Base-by-base conservation (phyloP, 2,113 vertebrate genomes). In the Morone chrysops region DNA sequence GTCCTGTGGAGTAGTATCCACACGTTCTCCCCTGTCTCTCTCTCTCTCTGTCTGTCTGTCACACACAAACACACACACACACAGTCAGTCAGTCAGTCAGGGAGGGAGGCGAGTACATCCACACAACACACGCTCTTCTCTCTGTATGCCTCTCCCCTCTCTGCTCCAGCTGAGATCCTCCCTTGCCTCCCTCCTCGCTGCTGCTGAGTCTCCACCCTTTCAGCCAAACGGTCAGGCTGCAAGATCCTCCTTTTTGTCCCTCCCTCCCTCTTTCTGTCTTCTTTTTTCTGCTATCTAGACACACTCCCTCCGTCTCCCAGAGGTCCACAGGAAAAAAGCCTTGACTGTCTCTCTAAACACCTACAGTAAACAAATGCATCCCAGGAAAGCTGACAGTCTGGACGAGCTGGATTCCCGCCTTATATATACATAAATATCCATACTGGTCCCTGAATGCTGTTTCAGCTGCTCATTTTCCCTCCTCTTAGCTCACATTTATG, bases 121-220 rank as follows among this genome's bases (percentile, higher is more conserved):
- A 91, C 77, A 22, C 77, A 73, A 70, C 70, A 78, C 85, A 86
- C 90, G 84, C 90, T 85, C 75, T 81, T 81, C 87, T 76, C 77
- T 91, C 83, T 88, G 56, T 85, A 40, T 61, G 36, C 70, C 69
- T 77, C 77, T 78, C 83, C 77, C 51, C 45, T 81, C 0, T 78
- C 78, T 90, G 67, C 86, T 89, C 86, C 72, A 83, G 91, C 87
- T 90, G 86, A 92, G 86, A 90, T 82, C 87, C 87, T 82, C 84
- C 82, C 83, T 84, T 47, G 83, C 81, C 85, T 71, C 88, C 88
- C 86, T 83, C 87, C 86, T 83, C 87, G 18, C 69, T 89, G 84
- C 90, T 87, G 75, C 87, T 65, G 78, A 93, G 92, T 94, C 94
- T 93, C 93, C 94, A 93, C 94, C 94, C 93, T 92, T 84, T 87